These are phyloP conservation scores for Hybognathus amarus DNA, from an alignment of 2,797 vertebrate species.

Conservation along the genomic window DNA sequence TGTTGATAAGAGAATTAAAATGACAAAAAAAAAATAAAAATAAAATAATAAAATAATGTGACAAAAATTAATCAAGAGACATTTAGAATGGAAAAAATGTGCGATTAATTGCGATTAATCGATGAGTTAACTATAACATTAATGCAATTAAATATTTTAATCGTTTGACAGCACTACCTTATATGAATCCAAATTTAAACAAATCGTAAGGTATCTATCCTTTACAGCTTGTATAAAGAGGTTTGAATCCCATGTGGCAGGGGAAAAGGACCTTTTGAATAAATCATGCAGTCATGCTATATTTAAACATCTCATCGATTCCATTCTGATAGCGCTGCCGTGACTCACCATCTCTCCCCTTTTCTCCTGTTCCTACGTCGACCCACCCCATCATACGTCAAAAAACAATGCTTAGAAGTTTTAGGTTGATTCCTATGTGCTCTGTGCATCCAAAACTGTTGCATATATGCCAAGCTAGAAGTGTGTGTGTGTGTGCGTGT, in stretches of 20 bases:
- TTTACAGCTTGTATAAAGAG: background rate
- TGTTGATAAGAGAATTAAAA: too few relatives aligned
- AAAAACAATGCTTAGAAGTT: background rate
- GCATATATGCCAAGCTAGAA: conserved; percentile 3
- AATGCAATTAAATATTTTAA: too few relatives aligned
- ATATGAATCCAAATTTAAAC: background rate
- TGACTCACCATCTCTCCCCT: conserved; percentile 44
- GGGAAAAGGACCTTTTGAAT: conserved; percentile 62
- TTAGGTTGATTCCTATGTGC: conserved; percentile 14
- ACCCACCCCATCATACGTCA: background rate
- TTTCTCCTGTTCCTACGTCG: background rate
- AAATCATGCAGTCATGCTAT: conserved; percentile 62
- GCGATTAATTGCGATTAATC: too few relatives aligned
- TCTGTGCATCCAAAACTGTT: conserved; percentile 15
- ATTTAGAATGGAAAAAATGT: too few relatives aligned
- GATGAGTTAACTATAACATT: too few relatives aligned
- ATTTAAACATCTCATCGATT: conserved; percentile 66
- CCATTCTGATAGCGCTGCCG: conserved; percentile 50
- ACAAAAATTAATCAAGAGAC: too few relatives aligned
- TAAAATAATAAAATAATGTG: too few relatives aligned
- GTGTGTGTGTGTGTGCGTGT: background rate
- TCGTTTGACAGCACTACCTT: too few relatives aligned
- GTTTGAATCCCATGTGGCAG: conserved; percentile 45
- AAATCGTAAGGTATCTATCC: background rate
- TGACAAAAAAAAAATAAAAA: too few relatives aligned